Base-by-base conservation (phyloP, 2,888 invertebrate genomes). In the Phlogophora meticulosa region DNA sequence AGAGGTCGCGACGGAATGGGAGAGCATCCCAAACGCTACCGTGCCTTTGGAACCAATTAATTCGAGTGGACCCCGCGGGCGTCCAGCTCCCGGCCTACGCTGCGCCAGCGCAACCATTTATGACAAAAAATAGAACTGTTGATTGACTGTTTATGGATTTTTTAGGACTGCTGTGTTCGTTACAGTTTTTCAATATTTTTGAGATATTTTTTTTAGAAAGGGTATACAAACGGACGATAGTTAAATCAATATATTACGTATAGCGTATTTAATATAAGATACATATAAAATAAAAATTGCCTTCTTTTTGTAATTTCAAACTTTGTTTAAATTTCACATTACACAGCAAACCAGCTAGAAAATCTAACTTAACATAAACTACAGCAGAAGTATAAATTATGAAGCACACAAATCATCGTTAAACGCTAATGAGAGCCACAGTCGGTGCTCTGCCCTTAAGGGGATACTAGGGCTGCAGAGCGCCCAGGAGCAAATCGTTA, bases 11-110 rank as follows among this genome's bases (percentile, higher is more conserved):
- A 56, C 80, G 76, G 81, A 67, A 73, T 70, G 72, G 79, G 87
- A 86, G 86, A 84, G 85, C 81, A 80, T 83, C 65, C 58, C 71
- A 57, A 71, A 78, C 51, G 81, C 82, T 71, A 72, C 70, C 76
- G 79, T 72, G 48, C 56, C 22, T 42, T 60, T 56, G 66, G 67
- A 59, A 43, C 71, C 83, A 86, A 87, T 86, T 85, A 85, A 84
- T 85, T 80, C 82, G 38, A 72, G 38, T 58, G 62, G 52, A 62
- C 82, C 77, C 85, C 22, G 69, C 80, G 58, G 82, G 83, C 72
- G 63, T 62, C 61, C 67, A 61, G 76, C 83, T 82, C 74, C 84
- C 80, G 80, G 68, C 78, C 80, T 85, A 86, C 86, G 82, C 82
- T 61, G 51, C 59, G 46, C 43, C 58, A 11, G 52, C 55, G 59